Percentiles rank a stretch among this genome's conserved stretches.
phyloP scores from a whole-genome alignment of 2,888 invertebrate species.

The Pseudococcus viburni region DNA sequence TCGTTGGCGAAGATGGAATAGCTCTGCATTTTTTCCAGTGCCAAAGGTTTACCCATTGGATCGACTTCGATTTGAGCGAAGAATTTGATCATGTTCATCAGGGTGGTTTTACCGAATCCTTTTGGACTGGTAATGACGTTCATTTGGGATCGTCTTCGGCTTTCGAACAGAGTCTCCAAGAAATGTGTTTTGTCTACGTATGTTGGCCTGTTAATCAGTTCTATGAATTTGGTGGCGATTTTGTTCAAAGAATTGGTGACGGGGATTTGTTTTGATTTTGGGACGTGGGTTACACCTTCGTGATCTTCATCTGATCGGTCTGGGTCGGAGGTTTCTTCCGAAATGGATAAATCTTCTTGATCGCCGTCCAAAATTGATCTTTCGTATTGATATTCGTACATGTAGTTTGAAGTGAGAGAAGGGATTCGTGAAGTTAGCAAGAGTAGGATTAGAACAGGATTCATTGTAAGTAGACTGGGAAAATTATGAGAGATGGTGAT shows the following conservation, averaged over 20 bases:
- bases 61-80: slow-evolving; percentile 4
- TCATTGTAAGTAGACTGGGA: neutral
- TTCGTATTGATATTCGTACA: neutral
- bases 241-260: neutral
- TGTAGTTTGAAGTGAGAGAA: neutral
- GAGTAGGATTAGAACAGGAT: neutral
- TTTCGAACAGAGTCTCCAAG: neutral
- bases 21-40: neutral
- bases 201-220: neutral
- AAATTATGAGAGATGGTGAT: neutral
- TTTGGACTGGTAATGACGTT: neutral
- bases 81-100: neutral
- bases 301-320: neutral
- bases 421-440: neutral
- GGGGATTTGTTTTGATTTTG: neutral
- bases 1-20: neutral
- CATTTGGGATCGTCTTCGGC: neutral
- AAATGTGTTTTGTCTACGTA: slow-evolving; percentile 9
- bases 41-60: neutral
- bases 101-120: neutral
- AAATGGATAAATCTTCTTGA: neutral
- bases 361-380: neutral
- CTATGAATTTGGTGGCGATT: neutral
- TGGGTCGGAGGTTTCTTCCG: neutral
- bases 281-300: neutral